These are phyloP conservation scores for Pseudomyrmex sp. DNA, from an alignment of 1,140 invertebrate genomes.

Conservation along the genomic window DNA sequence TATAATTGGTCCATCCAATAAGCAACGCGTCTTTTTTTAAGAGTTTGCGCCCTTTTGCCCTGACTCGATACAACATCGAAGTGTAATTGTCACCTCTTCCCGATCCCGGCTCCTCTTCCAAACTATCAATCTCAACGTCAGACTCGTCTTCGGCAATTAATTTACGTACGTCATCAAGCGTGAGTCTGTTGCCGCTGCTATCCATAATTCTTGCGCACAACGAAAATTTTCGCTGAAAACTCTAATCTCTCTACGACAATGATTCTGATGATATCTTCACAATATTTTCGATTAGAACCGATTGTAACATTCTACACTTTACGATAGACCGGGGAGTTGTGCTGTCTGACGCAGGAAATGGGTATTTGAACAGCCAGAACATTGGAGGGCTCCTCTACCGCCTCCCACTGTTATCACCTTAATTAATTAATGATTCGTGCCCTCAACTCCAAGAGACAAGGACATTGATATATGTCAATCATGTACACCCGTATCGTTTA, in stretches of 20 bases:
- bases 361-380: constrained; percentile 80
- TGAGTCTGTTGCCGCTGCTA: constrained; percentile 67
- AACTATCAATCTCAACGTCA: constrained; percentile 78
- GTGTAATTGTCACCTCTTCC: constrained; percentile 91
- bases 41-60: constrained; percentile 86
- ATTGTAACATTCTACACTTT: constrained; percentile 67
- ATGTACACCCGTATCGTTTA: constrained; percentile 70
- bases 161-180: constrained; percentile 79
- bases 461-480: constrained; percentile 83
- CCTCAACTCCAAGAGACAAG: constrained; percentile 81
- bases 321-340: constrained; percentile 69
- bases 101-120: constrained; percentile 88
- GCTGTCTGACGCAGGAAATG: constrained; percentile 82
- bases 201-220: constrained; percentile 34
- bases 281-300: constrained; percentile 6
- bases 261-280: constrained; percentile 10
- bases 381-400: constrained; percentile 68
- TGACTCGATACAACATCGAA: constrained; percentile 89
- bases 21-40: constrained; percentile 70
- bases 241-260: constrained; percentile 11
- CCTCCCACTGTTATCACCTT: constrained; percentile 76
- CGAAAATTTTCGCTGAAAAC: background rate
- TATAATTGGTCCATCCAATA: constrained; percentile 84
- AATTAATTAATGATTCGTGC: constrained; percentile 81
- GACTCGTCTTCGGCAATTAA: constrained; percentile 82